A percentile compares a stretch with the other conserved stretches of the same genome.
These are phyloP conservation scores for Choreutis nemorana DNA, from an alignment of 2,888 invertebrate genomes.

Conservation along the genomic window DNA sequence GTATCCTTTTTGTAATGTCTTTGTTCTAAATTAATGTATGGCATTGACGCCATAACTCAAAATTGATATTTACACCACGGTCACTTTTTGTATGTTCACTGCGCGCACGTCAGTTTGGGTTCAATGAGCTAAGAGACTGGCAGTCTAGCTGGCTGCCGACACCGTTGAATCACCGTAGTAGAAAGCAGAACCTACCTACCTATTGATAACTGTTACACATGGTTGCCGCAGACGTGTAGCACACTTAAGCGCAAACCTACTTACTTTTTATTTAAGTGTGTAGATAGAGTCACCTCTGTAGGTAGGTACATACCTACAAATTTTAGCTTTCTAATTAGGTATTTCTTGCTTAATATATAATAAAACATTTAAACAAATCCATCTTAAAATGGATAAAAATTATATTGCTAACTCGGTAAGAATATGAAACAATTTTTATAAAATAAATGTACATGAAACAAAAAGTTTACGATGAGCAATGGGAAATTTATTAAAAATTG, in stretches of 20 bases:
- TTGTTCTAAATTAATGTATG: conserved; percentile 64
- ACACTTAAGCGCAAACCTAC: conserved; percentile 29
- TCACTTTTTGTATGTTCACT: too few relatives aligned
- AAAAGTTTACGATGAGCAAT: too few relatives aligned
- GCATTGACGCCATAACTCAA: conserved; percentile 55
- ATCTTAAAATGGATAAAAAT: too few relatives aligned
- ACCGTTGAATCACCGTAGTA: conserved; percentile 55
- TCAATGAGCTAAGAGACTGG: conserved; percentile 29
- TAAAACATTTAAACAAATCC: neutral
- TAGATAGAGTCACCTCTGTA: neutral
- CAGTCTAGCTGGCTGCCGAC: conserved; percentile 29
- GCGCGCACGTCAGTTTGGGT: too few relatives aligned
- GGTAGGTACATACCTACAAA: neutral
- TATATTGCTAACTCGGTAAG: too few relatives aligned
- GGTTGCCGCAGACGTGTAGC: conserved; percentile 45
- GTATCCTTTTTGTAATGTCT: conserved; percentile 90
- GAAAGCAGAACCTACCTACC: conserved; percentile 47
- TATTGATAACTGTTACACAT: conserved; percentile 53
- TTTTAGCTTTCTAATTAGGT: neutral
- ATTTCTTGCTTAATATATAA: neutral
- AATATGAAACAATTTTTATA: too few relatives aligned
- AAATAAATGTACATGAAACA: too few relatives aligned
- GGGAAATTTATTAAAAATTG: too few relatives aligned
- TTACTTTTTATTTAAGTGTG: neutral
- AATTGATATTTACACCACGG: too few relatives aligned